A percentile compares a stretch with the other conserved stretches of the same genome.
Conservation (phyloP, 92 coral and sea anemone species). For the Bergia puertoricense region DNA sequence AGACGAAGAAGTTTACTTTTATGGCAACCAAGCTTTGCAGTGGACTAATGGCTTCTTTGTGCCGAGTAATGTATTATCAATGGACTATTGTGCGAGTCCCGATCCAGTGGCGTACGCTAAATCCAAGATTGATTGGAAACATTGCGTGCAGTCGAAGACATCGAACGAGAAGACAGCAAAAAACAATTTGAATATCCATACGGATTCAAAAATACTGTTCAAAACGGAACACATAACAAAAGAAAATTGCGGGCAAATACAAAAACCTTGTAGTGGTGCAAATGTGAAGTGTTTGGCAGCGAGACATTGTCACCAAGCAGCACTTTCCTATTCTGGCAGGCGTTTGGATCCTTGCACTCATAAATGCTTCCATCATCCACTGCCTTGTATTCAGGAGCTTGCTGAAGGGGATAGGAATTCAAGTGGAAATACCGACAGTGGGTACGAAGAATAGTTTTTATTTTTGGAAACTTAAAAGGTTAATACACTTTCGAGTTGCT, state of each 20-base stretch:
- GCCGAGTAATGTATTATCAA: not conserved
- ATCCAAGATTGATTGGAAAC: not conserved
- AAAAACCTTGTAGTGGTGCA: not conserved
- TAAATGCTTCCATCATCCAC: not conserved
- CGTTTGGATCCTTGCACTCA: conserved; percentile 14
- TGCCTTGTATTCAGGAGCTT: conserved; percentile 24
- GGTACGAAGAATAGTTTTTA: conserved; percentile 16
- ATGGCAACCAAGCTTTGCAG: not conserved
- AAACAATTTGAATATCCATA: not conserved
- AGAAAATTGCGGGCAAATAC: not conserved
- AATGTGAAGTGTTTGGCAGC: not conserved
- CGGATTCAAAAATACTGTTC: not conserved
- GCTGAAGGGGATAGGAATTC: not conserved
- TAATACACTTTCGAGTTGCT: too few relatives aligned
- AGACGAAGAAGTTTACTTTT: not conserved
- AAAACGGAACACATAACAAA: not conserved
- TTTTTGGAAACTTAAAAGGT: not conserved
- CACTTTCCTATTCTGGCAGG: not conserved
- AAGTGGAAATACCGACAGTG: conserved; percentile 19
- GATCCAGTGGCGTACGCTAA: not conserved
- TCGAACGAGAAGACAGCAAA: not conserved
- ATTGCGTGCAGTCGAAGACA: not conserved
- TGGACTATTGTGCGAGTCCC: not conserved
- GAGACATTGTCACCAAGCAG: not conserved
- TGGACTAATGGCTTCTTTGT: not conserved